Percentiles rank a stretch among this genome's conserved stretches.
Conservation (phyloP, 2,888 invertebrate genomes). For the Acanthosepion lycidas region DNA sequence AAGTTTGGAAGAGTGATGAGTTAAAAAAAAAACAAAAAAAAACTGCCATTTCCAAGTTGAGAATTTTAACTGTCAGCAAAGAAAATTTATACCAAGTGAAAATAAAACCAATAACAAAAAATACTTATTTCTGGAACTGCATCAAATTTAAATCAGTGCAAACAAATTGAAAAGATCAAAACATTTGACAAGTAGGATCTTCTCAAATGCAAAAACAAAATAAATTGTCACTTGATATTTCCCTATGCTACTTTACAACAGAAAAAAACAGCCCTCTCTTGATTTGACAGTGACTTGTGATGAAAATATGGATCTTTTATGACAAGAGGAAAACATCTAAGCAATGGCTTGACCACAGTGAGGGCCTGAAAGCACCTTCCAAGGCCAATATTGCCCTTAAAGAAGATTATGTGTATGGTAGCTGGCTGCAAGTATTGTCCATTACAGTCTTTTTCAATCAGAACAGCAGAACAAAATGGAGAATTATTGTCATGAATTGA, state of each 20-base stretch:
- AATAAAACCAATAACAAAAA: not conserved
- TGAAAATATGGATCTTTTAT: not conserved
- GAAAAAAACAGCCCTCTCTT: not conserved
- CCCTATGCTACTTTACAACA: not conserved
- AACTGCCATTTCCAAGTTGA: not conserved
- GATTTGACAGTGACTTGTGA: not conserved
- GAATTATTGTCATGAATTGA: not conserved
- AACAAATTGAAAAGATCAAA: not conserved
- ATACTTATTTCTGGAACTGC: not conserved
- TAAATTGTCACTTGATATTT: not conserved
- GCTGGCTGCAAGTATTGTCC: not conserved
- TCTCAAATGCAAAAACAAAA: not conserved
- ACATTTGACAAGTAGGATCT: not conserved
- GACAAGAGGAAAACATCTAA: not conserved
- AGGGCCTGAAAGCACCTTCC: not conserved
- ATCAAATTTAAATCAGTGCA: not conserved
- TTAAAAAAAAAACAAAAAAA: constrained; percentile 2
- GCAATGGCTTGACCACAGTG: not conserved
- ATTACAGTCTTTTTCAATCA: not conserved
- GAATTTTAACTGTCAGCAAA: not conserved
- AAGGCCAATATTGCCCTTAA: not conserved
- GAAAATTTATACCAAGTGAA: not conserved
- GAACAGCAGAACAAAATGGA: not conserved
- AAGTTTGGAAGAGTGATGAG: not conserved
- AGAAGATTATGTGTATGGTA: not conserved